Evolutionary conservation across 2,797 vertebrate genomes (phyloP).

Genomic region (Peromyscus nudipes): DNA sequence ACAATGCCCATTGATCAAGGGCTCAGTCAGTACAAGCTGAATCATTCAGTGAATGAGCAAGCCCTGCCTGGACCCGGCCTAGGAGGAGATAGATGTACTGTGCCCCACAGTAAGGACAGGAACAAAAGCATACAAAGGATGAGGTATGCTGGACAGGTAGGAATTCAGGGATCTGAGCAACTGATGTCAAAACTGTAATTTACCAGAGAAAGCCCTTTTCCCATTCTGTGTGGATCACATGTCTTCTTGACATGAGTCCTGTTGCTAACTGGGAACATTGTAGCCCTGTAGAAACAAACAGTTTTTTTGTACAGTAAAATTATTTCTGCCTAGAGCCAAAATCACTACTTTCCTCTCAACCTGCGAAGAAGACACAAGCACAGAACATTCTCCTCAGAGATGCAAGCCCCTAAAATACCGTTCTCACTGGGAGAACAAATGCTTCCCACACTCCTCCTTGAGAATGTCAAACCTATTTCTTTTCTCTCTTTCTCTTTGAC

Average conservation of each 20-base stretch:
- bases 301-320: conserved; percentile 74
- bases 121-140: background rate
- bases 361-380: conserved; percentile 49
- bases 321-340: conserved; percentile 82
- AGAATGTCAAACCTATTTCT: background rate
- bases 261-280: conserved; percentile 71
- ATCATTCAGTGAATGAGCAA: background rate
- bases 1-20: background rate
- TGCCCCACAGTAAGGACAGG: background rate
- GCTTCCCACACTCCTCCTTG: background rate
- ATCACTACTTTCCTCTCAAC: conserved; percentile 74
- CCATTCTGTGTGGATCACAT: background rate
- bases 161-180: background rate
- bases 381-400: conserved; percentile 62
- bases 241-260: conserved; percentile 56
- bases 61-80: background rate
- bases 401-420: conserved; percentile 67
- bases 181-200: conserved; percentile 48
- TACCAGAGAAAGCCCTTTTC: background rate
- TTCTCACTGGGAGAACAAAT: conserved; percentile 54
- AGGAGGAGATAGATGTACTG: background rate
- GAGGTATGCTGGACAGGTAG: background rate
- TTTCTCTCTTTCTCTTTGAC: background rate
- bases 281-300: conserved; percentile 68
- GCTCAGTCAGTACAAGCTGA: background rate